phyloP scores from a whole-genome alignment of 2,888 invertebrate genomes.

The Acrobeloides nanus region DNA sequence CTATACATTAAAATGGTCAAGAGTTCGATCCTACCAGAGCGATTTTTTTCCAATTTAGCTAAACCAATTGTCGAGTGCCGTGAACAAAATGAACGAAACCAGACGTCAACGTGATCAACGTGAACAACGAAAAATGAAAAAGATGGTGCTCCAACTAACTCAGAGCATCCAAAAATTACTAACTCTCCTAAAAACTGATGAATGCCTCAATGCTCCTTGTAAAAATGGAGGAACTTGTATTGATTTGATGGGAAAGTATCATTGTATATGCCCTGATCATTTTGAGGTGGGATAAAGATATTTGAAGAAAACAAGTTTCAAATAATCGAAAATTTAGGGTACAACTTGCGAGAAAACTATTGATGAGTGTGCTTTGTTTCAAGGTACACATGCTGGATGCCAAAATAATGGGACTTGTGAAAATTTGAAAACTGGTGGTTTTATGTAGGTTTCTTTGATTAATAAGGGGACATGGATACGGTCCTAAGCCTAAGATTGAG shows the following conservation, averaged over 20 bases:
- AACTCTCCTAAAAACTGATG: constrained; percentile 28
- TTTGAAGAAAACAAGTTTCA: neutral
- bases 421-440: too few species aligned
- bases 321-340: constrained; percentile 24
- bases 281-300: constrained; percentile 14
- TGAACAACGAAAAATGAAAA: constrained; percentile 13
- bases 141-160: constrained; percentile 14
- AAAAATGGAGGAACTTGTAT: constrained; percentile 47
- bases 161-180: constrained; percentile 18
- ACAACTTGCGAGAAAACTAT: constrained; percentile 36
- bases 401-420: constrained; percentile 49
- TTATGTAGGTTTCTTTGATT: too few species aligned
- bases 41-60: too few species aligned
- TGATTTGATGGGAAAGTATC: constrained; percentile 32
- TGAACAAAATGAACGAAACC: too few species aligned
- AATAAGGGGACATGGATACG: too few species aligned
- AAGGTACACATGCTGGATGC: constrained; percentile 34
- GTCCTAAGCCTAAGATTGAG: too few species aligned
- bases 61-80: too few species aligned
- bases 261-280: constrained; percentile 45
- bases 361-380: constrained; percentile 41
- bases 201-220: constrained; percentile 38
- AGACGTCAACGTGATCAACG: too few species aligned
- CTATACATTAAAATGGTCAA: too few species aligned
- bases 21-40: too few species aligned